Conservation (phyloP, 2,113 vertebrate genomes). For the Odocoileus virginianus region DNA sequence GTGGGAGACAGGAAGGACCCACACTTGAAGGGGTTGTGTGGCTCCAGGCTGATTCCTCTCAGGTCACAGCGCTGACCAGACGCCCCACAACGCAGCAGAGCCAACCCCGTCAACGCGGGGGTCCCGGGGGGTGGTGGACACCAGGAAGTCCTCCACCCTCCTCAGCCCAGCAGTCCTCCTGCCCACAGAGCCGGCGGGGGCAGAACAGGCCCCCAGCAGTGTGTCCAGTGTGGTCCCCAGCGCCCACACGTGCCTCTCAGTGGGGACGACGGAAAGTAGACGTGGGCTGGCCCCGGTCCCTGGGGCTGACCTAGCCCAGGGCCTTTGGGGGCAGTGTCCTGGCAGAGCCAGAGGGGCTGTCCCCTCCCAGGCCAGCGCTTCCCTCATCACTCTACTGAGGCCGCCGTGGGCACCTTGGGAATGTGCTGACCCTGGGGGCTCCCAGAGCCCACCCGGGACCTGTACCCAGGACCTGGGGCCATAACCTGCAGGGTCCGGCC, state of each 20-base stretch:
- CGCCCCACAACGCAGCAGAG: background rate
- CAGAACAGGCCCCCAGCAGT: background rate
- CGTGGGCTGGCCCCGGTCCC: background rate
- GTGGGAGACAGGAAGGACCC: background rate
- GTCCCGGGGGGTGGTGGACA: background rate
- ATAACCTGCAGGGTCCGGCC: background rate
- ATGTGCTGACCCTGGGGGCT: no score
- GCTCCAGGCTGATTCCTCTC: background rate
- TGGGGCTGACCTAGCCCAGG: background rate
- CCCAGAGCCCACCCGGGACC: background rate
- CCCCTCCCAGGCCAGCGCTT: no score
- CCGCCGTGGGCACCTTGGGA: no score
- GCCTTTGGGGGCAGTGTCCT: background rate
- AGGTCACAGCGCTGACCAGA: background rate
- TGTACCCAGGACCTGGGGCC: background rate
- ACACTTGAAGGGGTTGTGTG: background rate
- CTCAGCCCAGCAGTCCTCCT: background rate
- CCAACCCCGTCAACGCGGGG: rapidly evolving
- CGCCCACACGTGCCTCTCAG: background rate
- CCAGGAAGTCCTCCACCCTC: background rate
- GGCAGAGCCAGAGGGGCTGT: background rate
- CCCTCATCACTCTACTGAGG: background rate
- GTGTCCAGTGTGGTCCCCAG: background rate
- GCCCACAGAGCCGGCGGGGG: background rate
- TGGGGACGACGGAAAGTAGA: background rate